A percentile compares a stretch with the other conserved stretches of the same genome.
phyloP scores from a whole-genome alignment of 2,113 vertebrate species.

The Promerops cafer region DNA sequence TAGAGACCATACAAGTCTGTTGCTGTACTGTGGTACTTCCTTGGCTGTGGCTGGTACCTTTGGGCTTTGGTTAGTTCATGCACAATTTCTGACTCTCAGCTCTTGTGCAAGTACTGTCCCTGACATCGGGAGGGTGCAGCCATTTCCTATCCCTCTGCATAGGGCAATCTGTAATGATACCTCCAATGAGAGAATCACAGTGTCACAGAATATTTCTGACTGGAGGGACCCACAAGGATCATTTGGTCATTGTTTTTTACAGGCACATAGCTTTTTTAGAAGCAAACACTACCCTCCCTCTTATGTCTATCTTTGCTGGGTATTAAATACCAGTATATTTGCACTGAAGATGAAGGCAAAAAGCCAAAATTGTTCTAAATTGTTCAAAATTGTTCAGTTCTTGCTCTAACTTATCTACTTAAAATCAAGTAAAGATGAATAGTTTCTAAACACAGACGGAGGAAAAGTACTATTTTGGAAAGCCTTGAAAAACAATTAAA shows the following conservation, averaged over 20 bases:
- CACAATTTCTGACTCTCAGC: background rate
- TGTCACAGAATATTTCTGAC: background rate
- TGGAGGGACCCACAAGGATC: background rate
- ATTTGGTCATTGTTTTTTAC: background rate
- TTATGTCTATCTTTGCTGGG: background rate
- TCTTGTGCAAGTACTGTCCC: background rate
- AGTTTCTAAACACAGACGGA: background rate
- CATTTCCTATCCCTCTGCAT: background rate
- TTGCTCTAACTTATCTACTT: background rate
- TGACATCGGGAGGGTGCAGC: background rate
- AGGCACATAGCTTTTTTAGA: background rate
- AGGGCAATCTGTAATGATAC: background rate
- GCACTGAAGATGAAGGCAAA: background rate
- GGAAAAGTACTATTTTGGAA: background rate
- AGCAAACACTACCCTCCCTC: background rate
- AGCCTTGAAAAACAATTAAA: background rate
- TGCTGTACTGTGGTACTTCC: background rate
- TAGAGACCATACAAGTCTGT: background rate
- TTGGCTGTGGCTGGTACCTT: background rate
- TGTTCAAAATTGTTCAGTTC: too few relatives aligned
- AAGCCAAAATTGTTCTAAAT: background rate
- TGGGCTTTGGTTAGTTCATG: background rate
- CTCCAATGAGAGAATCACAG: background rate
- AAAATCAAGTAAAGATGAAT: background rate
- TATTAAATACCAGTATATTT: background rate